These are phyloP conservation scores for Eumacrocentrus americanus DNA, from an alignment of 2,888 invertebrate species.

Conservation along the genomic window DNA sequence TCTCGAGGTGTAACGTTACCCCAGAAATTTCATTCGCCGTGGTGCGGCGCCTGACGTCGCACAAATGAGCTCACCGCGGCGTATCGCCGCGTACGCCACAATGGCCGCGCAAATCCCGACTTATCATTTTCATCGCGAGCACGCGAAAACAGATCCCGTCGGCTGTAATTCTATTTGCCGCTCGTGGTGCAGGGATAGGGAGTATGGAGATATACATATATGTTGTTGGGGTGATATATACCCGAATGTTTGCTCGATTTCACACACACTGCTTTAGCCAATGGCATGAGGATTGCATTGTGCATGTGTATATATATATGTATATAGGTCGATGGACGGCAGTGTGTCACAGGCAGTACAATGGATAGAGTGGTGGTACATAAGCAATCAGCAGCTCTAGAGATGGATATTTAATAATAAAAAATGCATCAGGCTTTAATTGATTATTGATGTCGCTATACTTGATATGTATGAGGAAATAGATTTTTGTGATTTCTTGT, in stretches of 20 bases:
- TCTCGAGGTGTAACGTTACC: slow-evolving; percentile 60
- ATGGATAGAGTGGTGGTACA: too few species aligned
- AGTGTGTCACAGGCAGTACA: background rate
- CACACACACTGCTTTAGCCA: background rate
- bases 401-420: too few species aligned
- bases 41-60: slow-evolving; percentile 41
- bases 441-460: too few species aligned
- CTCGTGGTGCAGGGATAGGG: too few species aligned
- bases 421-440: background rate
- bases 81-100: slow-evolving; percentile 34
- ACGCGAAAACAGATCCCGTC: background rate
- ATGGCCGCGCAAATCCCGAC: slow-evolving; percentile 2
- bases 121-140: slow-evolving; percentile 10
- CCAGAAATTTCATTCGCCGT: slow-evolving; percentile 58
- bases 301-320: too few species aligned
- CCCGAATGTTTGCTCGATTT: background rate
- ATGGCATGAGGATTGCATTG: too few species aligned
- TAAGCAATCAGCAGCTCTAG: too few species aligned
- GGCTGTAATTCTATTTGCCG: slow-evolving; percentile 7
- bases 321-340: background rate
- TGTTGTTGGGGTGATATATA: background rate
- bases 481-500: too few species aligned
- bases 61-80: slow-evolving; percentile 46
- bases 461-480: too few species aligned
- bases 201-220: background rate